Evolutionary conservation across 64 coral and sea anemone genomes (phyloP).

Genomic region (Montipora sp.): DNA sequence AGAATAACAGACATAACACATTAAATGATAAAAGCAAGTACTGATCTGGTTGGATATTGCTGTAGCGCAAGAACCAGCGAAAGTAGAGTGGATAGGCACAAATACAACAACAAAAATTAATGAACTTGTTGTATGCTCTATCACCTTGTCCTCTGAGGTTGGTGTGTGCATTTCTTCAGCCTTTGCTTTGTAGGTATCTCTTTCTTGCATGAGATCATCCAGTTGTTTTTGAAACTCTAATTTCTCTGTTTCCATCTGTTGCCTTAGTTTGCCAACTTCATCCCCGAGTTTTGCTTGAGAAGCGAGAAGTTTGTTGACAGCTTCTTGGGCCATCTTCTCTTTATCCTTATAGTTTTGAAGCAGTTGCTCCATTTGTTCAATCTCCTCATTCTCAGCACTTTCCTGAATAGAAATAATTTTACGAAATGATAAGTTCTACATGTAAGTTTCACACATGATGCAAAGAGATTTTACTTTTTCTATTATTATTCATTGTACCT

Average conservation of each 20-base stretch:
- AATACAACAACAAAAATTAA: not conserved
- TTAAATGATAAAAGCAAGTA: too few species aligned
- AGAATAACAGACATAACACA: too few species aligned
- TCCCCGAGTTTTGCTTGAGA: not conserved
- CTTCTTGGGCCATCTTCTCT: not conserved
- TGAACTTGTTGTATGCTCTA: not conserved
- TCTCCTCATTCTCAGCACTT: constrained; percentile 11
- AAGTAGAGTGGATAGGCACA: not conserved
- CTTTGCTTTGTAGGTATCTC: not conserved
- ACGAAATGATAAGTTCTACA: not conserved
- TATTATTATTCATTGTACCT: too few species aligned
- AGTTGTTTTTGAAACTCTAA: not conserved
- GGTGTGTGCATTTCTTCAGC: not conserved
- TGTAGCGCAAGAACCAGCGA: too few species aligned
- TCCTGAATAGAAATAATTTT: not conserved
- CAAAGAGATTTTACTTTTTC: too few species aligned
- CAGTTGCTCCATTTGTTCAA: not conserved
- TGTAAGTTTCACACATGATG: too few species aligned
- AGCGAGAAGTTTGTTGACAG: not conserved
- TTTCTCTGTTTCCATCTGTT: constrained; percentile 7
- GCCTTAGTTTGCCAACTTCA: not conserved
- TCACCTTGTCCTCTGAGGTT: not conserved
- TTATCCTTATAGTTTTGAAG: constrained; percentile 1
- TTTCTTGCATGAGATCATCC: not conserved
- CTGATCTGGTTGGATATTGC: too few species aligned